A percentile compares a stretch with the other conserved stretches of the same genome.
Evolutionary conservation across 2,888 invertebrate species (phyloP).

Genomic region (Heliconius ethilla): DNA sequence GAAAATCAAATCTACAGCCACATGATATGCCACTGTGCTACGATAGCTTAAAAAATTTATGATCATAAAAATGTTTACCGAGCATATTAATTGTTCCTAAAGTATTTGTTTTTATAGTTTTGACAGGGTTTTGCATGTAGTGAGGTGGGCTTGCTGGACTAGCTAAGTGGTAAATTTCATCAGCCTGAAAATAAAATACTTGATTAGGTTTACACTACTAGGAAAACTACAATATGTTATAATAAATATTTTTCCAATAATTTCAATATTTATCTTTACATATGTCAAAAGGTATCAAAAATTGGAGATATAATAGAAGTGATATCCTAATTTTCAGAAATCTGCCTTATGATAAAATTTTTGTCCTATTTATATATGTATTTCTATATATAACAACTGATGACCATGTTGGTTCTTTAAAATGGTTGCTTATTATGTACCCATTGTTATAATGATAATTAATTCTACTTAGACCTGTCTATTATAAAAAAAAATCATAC

Average conservation of each 20-base stretch:
- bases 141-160: conserved; percentile 99
- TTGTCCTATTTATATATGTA: background rate
- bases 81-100: conserved; percentile 97
- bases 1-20: too few species aligned
- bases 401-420: background rate
- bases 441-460: background rate
- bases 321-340: too few species aligned
- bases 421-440: background rate
- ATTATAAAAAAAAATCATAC: conserved; percentile 50
- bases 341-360: background rate
- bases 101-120: conserved; percentile 99
- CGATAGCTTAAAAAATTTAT: too few species aligned
- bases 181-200: conserved; percentile 82
- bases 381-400: background rate
- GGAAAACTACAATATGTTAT: background rate
- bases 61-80: conserved; percentile 76
- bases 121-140: conserved; percentile 99
- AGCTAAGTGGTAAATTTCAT: conserved; percentile 98
- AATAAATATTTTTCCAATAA: background rate
- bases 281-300: background rate
- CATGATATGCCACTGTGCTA: too few species aligned
- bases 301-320: background rate
- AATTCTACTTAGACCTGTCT: background rate
- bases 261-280: background rate
- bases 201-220: background rate